Conservation (phyloP, 2,113 vertebrate genomes). For the Scomber japonicus region DNA sequence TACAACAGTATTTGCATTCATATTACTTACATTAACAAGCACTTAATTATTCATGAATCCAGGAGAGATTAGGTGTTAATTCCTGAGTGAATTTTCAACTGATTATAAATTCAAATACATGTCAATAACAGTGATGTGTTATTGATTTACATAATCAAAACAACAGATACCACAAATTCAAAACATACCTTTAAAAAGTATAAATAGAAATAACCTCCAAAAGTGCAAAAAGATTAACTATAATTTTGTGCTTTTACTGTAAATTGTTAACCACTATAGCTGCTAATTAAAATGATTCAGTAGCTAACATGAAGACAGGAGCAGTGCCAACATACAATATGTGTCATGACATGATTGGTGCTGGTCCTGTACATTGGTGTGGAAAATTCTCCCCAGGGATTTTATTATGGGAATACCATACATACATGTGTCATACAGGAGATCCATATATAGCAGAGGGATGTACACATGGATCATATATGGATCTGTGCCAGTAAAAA, state of each 20-base stretch:
- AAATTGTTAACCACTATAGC: conserved; percentile 13
- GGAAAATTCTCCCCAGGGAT: conserved; percentile 31
- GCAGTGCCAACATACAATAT: conserved; percentile 1
- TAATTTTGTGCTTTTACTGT: not conserved
- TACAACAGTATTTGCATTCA: not conserved
- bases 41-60: conserved; percentile 36
- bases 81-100: not conserved
- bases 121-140: not conserved
- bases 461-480: conserved; percentile 9
- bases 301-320: conserved; percentile 16
- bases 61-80: conserved; percentile 5
- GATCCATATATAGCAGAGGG: conserved; percentile 39
- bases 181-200: not conserved
- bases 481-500: conserved; percentile 23
- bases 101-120: not conserved
- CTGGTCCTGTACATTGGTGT: conserved; percentile 3
- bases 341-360: conserved; percentile 42
- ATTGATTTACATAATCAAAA: not conserved
- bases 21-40: not conserved
- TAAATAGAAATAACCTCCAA: not conserved
- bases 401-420: conserved; percentile 24
- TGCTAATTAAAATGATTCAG: conserved; percentile 58
- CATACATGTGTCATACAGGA: conserved; percentile 31
- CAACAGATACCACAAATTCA: not conserved
- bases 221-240: not conserved